Conservation (phyloP, 1,140 invertebrate species). For the Parapsyche elsis region DNA sequence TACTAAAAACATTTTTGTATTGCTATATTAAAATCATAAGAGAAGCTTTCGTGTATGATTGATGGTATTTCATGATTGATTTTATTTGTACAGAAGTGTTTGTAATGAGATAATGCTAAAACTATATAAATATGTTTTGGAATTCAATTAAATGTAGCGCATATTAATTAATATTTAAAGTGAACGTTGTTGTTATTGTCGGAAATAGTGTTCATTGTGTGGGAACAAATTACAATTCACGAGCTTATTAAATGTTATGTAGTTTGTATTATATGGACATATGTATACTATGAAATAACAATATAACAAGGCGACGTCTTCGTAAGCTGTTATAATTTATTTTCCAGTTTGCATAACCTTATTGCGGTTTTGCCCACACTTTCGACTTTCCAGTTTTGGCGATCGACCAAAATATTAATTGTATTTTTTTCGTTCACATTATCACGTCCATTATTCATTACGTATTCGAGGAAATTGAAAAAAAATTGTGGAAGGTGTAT, state of each 20-base stretch:
- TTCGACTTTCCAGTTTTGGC: conserved; percentile 35
- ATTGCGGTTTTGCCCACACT: background rate
- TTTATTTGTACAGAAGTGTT: too few species aligned
- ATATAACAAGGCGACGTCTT: background rate
- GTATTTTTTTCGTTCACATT: conserved; percentile 8
- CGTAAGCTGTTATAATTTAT: conserved; percentile 3
- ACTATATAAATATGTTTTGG: too few species aligned
- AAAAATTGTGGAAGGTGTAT: too few species aligned
- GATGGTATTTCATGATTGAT: too few species aligned
- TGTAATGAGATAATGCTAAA: too few species aligned
- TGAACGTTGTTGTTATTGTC: too few species aligned
- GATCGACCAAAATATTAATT: conserved; percentile 26
- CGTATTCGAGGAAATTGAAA: background rate
- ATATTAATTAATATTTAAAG: too few species aligned
- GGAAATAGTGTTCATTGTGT: background rate
- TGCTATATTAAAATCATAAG: too few species aligned
- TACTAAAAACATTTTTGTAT: too few species aligned
- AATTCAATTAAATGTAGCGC: too few species aligned
- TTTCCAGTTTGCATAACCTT: conserved; percentile 14
- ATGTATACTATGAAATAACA: too few species aligned
- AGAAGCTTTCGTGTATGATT: too few species aligned
- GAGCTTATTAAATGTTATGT: background rate
- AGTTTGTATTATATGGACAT: background rate
- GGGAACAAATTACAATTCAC: background rate
- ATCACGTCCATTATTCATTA: background rate